phyloP scores from a whole-genome alignment of 2,888 invertebrate genomes.

The Phlogophora meticulosa region DNA sequence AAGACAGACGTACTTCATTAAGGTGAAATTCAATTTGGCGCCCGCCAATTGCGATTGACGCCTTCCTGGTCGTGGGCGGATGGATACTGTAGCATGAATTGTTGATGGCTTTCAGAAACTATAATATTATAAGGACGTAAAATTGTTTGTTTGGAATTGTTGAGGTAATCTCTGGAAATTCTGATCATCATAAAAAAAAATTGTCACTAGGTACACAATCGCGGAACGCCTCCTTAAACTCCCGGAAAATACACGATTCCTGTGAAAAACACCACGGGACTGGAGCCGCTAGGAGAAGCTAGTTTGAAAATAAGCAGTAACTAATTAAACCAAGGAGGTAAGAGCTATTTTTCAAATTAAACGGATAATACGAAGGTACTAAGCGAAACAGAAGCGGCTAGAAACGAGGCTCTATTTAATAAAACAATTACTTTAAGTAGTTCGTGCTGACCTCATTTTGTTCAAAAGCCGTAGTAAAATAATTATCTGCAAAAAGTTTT shows the following conservation, averaged over 20 bases:
- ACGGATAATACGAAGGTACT: neutral
- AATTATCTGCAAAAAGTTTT: slow-evolving; percentile 30
- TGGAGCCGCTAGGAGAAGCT: too few species aligned
- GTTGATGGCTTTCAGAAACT: neutral
- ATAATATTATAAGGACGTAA: too few species aligned
- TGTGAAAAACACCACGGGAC: too few species aligned
- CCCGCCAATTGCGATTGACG: slow-evolving; percentile 20
- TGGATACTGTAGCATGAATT: neutral
- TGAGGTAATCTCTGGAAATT: too few species aligned
- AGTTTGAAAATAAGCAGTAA: neutral
- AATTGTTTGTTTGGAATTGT: too few species aligned
- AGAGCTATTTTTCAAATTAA: neutral
- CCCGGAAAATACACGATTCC: too few species aligned
- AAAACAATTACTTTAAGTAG: slow-evolving; percentile 23
- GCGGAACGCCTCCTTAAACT: too few species aligned
- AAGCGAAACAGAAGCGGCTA: neutral
- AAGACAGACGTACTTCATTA: neutral
- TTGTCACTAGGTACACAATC: too few species aligned
- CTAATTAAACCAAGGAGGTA: slow-evolving; percentile 2
- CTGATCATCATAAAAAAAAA: too few species aligned
- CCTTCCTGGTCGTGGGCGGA: neutral
- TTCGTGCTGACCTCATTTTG: slow-evolving; percentile 28
- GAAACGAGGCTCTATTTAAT: slow-evolving; percentile 3
- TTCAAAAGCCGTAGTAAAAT: slow-evolving; percentile 12
- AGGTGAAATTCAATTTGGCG: slow-evolving; percentile 31